These are phyloP conservation scores for Engraulis encrasicolus DNA, from an alignment of 2,113 vertebrate genomes.

Conservation along the genomic window DNA sequence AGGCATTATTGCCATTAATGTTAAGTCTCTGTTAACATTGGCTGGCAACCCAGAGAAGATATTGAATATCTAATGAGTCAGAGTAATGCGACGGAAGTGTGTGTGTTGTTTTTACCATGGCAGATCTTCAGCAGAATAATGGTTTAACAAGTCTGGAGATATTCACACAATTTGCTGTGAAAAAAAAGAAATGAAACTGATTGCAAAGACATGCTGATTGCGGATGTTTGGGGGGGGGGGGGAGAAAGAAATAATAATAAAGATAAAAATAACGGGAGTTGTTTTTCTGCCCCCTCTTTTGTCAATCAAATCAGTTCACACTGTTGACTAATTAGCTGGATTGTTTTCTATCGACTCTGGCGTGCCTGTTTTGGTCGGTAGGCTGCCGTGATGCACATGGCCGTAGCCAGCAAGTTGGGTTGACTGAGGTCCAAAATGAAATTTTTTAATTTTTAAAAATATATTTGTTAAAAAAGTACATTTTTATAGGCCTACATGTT, in stretches of 20 bases:
- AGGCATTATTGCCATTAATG: too few species aligned
- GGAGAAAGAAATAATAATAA: too few species aligned
- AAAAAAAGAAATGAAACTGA: slow-evolving; percentile 3
- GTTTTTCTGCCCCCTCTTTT: slow-evolving; percentile 13
- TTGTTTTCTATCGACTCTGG: neutral
- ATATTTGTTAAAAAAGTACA: too few species aligned
- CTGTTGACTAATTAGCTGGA: neutral
- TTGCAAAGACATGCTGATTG: slow-evolving; percentile 1
- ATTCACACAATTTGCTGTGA: neutral
- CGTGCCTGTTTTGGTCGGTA: neutral
- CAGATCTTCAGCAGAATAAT: neutral
- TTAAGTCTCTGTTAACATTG: neutral
- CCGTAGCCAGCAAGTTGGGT: too few species aligned
- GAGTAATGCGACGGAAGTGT: neutral
- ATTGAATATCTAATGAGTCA: neutral
- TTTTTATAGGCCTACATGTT: too few species aligned
- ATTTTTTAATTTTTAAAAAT: too few species aligned
- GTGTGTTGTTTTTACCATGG: neutral
- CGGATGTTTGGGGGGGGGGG: neutral
- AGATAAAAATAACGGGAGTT: neutral
- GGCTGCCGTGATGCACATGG: too few species aligned
- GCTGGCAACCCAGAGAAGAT: neutral
- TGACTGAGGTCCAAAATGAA: too few species aligned
- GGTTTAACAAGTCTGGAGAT: neutral
- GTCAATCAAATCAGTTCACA: slow-evolving; percentile 12